A percentile compares a stretch with the other conserved stretches of the same genome.
Evolutionary conservation across 2,113 vertebrate genomes (phyloP).

Genomic region (Theristicus caerulescens): DNA sequence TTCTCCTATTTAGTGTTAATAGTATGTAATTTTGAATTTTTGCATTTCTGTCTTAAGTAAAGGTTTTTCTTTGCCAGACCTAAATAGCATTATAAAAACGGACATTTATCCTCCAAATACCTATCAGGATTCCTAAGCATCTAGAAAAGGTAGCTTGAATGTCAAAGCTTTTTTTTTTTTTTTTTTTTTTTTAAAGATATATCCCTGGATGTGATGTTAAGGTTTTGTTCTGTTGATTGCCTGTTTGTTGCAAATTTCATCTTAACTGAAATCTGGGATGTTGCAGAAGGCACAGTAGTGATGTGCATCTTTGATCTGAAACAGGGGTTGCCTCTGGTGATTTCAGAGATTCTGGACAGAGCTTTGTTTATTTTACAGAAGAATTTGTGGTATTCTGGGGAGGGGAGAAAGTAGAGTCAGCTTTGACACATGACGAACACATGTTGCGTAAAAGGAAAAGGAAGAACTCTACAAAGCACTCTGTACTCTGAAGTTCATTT

Average conservation of each 20-base stretch:
- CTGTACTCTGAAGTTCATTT: not conserved
- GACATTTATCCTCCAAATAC: not conserved
- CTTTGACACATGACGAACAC: constrained; percentile 17
- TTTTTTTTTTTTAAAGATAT: no score
- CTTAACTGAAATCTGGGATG: constrained; percentile 32
- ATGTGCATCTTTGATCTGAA: constrained; percentile 67
- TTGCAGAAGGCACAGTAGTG: constrained; percentile 35
- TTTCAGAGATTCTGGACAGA: constrained; percentile 50
- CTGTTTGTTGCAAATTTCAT: constrained; percentile 48
- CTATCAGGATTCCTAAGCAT: not conserved
- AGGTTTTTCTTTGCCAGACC: not conserved
- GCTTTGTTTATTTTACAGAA: constrained; percentile 73
- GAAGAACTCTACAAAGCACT: not conserved
- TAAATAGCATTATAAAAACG: not conserved
- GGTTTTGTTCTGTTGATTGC: constrained; percentile 29
- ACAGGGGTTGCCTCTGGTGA: constrained; percentile 54
- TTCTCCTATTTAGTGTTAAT: not conserved
- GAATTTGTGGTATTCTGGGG: constrained; percentile 75
- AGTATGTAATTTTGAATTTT: not conserved
- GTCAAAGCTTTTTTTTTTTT: not conserved
- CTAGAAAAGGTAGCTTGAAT: not conserved
- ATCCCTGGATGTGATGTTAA: constrained; percentile 17
- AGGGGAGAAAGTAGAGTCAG: constrained; percentile 34
- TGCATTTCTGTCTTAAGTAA: not conserved
- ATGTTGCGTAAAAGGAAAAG: not conserved